These are phyloP conservation scores for Plotosus lineatus DNA, from an alignment of 2,113 vertebrate genomes.

Conservation along the genomic window DNA sequence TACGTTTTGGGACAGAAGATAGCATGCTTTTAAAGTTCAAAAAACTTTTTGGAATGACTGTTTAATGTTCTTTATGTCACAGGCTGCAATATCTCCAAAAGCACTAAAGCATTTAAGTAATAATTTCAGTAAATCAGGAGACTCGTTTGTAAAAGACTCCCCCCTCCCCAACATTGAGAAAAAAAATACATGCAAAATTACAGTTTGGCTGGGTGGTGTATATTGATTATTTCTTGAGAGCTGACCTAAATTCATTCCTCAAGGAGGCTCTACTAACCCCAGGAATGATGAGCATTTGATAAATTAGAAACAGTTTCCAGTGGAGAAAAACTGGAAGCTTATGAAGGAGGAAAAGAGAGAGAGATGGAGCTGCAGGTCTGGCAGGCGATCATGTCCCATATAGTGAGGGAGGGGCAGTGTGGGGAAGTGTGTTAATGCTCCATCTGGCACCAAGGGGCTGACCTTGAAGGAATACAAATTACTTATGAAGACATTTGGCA, in stretches of 20 bases:
- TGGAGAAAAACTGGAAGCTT: neutral
- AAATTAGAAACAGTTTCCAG: neutral
- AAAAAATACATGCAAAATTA: no score
- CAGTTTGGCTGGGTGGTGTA: no score
- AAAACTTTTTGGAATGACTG: no score
- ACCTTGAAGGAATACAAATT: conserved; percentile 33
- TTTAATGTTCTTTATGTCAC: no score
- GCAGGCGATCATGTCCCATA: conserved; percentile 6
- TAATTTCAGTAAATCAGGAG: no score
- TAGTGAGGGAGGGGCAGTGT: neutral
- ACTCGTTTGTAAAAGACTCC: no score
- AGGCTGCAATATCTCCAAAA: no score
- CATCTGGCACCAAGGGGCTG: conserved; percentile 30
- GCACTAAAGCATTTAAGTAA: no score
- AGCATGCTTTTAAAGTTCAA: no score
- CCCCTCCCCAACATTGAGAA: no score
- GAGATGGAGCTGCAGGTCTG: conserved; percentile 2
- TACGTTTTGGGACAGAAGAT: no score
- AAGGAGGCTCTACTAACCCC: neutral
- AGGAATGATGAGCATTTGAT: neutral
- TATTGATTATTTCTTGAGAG: neutral
- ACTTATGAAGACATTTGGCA: neutral
- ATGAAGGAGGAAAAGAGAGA: neutral
- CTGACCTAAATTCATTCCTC: neutral
- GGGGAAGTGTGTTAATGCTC: conserved; percentile 33